phyloP scores from a whole-genome alignment of 2,797 vertebrate species.

The Galagoides demidoff region DNA sequence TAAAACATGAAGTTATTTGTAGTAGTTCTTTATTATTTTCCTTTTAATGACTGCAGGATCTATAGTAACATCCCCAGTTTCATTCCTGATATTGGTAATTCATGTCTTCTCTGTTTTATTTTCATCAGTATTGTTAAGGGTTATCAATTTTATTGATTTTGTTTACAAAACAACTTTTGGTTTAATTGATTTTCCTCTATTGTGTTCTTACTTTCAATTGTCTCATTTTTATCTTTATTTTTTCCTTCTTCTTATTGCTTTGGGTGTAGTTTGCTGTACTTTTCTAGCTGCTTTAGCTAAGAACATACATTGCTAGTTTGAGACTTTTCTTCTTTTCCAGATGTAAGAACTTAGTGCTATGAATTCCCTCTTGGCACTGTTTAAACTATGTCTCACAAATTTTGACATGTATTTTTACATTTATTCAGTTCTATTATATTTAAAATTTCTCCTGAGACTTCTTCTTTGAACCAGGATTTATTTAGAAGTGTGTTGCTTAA shows the following conservation, averaged over 20 bases:
- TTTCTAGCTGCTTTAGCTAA: background rate
- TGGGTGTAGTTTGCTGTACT: background rate
- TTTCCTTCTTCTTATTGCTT: background rate
- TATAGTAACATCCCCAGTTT: background rate
- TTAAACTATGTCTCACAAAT: background rate
- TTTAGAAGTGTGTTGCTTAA: conserved; percentile 18
- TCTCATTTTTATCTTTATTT: background rate
- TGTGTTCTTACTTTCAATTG: background rate
- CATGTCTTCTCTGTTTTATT: background rate
- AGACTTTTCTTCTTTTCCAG: background rate
- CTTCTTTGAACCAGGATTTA: background rate
- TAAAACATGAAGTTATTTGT: background rate
- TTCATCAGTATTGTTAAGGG: background rate
- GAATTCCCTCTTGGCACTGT: background rate
- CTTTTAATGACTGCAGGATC: background rate
- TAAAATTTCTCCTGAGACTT: conserved; percentile 19
- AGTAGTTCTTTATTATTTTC: background rate
- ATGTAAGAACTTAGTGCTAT: background rate
- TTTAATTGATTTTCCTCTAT: conserved; percentile 3
- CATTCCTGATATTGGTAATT: background rate
- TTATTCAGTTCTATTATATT: background rate
- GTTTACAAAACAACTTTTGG: background rate
- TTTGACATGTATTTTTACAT: conserved; percentile 2
- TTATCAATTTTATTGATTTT: conserved; percentile 21
- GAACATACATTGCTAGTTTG: background rate